Evolutionary conservation across 2,113 vertebrate genomes (phyloP).

Genomic region (Synodontis membranacea): DNA sequence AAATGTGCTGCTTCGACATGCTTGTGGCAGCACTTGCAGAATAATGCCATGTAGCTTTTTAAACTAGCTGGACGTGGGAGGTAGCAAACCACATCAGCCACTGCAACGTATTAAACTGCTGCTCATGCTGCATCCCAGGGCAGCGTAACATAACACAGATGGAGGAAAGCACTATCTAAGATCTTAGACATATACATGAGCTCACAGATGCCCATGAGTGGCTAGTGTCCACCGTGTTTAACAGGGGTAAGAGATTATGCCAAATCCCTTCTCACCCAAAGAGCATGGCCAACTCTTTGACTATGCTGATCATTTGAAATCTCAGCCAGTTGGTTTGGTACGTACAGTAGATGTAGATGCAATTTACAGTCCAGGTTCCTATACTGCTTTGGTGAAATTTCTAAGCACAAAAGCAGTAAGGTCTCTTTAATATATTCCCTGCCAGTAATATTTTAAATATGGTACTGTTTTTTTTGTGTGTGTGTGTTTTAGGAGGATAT

Average conservation of each 20-base stretch:
- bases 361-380: not conserved
- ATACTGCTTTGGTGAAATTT: not conserved
- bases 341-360: not conserved
- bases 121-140: not conserved
- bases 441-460: not conserved
- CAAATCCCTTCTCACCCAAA: not conserved
- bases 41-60: not conserved
- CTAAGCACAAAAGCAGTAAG: no score
- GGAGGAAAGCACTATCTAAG: not conserved
- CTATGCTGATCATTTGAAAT: not conserved
- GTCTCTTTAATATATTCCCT: no score
- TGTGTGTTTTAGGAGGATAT: slow-evolving; percentile 67
- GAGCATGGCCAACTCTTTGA: not conserved
- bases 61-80: not conserved
- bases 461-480: slow-evolving; percentile 9
- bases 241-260: not conserved
- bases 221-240: not conserved
- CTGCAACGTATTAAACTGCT: not conserved
- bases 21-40: not conserved
- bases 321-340: not conserved
- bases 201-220: not conserved
- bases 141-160: not conserved
- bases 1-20: not conserved
- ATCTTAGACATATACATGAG: not conserved
- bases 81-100: not conserved